Percentiles rank a stretch among this genome's conserved stretches.
Conservation (phyloP, 2,888 invertebrate species). For the Zaprionus obscuricornis region DNA sequence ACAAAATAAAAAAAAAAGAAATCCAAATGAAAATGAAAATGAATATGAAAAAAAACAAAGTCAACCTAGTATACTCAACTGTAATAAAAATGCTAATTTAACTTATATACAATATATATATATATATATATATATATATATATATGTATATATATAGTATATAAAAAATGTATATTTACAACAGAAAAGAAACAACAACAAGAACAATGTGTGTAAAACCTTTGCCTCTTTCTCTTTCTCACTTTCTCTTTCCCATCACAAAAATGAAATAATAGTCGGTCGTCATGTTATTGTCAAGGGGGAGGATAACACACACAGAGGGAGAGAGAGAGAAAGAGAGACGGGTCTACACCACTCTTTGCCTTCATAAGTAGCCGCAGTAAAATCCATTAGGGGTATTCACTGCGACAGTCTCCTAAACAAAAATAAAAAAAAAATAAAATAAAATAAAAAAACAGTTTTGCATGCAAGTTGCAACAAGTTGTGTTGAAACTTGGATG, state of each 20-base stretch:
- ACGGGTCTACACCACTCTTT: no score
- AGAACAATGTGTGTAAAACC: slow-evolving; percentile 30
- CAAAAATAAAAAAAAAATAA: not conserved
- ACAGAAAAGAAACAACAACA: slow-evolving; percentile 19
- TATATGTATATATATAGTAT: slow-evolving; percentile 37
- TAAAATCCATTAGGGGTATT: slow-evolving; percentile 43
- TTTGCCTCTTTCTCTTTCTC: slow-evolving; percentile 2
- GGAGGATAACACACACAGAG: not conserved
- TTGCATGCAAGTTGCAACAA: slow-evolving; percentile 20
- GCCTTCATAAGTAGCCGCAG: slow-evolving; percentile 9
- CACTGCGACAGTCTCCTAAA: slow-evolving; percentile 28
- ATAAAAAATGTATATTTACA: slow-evolving; percentile 70
- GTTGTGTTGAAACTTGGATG: slow-evolving; percentile 34
- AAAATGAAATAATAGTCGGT: no score
- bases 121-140: slow-evolving; percentile 29
- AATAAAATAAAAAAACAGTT: slow-evolving; percentile 11
- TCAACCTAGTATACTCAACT: slow-evolving; percentile 74
- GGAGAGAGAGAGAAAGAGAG: no score
- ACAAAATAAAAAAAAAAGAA: slow-evolving; percentile 1
- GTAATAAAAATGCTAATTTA: slow-evolving; percentile 68
- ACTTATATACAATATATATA: slow-evolving; percentile 56
- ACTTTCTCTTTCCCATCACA: no score
- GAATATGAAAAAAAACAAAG: slow-evolving; percentile 46
- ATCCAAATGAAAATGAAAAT: slow-evolving; percentile 5
- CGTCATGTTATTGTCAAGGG: no score